These are phyloP conservation scores for Leptothorax acervorum DNA, from an alignment of 2,888 invertebrate species.

Conservation along the genomic window DNA sequence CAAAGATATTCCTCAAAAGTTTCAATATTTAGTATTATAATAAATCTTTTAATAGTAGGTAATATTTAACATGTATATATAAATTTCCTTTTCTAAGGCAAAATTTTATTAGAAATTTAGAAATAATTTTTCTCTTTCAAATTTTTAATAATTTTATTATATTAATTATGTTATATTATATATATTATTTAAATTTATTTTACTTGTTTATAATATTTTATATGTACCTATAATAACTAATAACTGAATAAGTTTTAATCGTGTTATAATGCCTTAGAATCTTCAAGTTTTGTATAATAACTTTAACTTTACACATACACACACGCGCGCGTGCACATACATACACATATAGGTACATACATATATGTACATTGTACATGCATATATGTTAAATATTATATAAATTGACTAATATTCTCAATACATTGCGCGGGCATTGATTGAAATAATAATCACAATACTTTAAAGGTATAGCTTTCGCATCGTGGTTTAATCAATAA, in stretches of 20 bases:
- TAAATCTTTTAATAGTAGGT: background rate
- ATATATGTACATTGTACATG: background rate
- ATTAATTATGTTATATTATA: background rate
- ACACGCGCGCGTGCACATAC: too few relatives aligned
- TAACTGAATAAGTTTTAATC: background rate
- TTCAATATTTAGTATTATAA: background rate
- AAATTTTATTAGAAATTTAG: background rate
- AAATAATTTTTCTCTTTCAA: background rate
- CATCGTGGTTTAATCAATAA: slow-evolving; percentile 59
- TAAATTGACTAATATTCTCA: background rate
- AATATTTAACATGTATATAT: background rate
- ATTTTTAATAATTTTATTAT: slow-evolving; percentile 9
- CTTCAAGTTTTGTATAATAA: background rate
- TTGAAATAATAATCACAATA: slow-evolving; percentile 9
- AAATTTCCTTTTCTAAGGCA: background rate
- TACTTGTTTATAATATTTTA: background rate
- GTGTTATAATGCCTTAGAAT: background rate
- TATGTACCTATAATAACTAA: background rate
- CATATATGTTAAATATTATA: background rate
- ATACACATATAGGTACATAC: too few relatives aligned
- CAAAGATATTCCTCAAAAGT: background rate
- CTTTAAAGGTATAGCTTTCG: slow-evolving; percentile 50
- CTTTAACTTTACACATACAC: background rate
- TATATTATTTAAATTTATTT: background rate
- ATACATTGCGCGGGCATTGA: background rate